phyloP scores from a whole-genome alignment of 2,888 invertebrate species.

The Limnephilus rhombicus region DNA sequence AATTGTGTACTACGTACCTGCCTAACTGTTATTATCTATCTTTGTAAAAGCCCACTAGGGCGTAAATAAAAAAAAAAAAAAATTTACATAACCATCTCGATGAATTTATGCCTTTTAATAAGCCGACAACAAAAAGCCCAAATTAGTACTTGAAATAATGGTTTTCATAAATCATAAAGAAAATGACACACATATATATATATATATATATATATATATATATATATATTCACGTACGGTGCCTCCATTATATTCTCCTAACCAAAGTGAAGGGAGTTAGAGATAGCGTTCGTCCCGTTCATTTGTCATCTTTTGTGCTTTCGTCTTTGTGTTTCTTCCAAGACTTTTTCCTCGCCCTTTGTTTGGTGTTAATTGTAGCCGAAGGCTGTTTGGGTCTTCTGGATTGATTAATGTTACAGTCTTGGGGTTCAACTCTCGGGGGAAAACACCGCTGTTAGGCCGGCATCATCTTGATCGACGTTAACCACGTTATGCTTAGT shows the following conservation, averaged over 20 bases:
- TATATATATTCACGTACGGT: background rate
- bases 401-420: conserved; percentile 62
- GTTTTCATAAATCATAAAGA: background rate
- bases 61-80: no score
- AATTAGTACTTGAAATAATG: background rate
- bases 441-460: conserved; percentile 1
- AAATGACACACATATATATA: no score
- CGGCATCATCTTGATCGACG: conserved; percentile 20
- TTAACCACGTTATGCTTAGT: conserved; percentile 8
- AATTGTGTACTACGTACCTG: no score
- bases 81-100: no score
- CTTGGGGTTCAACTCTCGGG: conserved; percentile 19
- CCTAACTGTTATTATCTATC: no score
- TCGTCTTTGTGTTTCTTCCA: conserved; percentile 55
- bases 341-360: conserved; percentile 57
- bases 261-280: background rate
- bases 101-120: background rate
- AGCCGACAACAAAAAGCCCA: background rate
- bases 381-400: conserved; percentile 57
- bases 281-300: conserved; percentile 53
- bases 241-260: background rate
- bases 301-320: conserved; percentile 64
- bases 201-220: no score
- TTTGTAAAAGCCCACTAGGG: no score
- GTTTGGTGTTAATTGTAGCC: conserved; percentile 65